Evolutionary conservation across 2,888 invertebrate genomes (phyloP), one percentile per base, ranked within the genome.

Genomic region (Hipparchia sbordonii): DNA sequence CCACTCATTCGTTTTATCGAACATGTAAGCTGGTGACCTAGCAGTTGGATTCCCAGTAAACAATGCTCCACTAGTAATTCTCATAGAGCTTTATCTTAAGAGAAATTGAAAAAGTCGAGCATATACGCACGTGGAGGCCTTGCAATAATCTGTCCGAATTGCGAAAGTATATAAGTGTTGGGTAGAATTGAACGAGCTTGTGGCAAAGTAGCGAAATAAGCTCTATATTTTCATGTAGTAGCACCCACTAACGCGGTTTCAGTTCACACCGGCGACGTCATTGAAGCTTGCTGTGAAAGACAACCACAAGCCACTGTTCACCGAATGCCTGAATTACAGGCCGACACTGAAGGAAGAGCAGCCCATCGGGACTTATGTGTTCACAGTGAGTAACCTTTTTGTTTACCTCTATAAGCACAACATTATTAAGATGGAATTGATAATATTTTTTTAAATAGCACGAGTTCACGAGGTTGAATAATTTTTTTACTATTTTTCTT

Each of bases 261-360:
- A 93, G 93, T 90, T 88, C 76, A 80, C 85, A 76, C 82, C 90
- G 73, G 89, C 84, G 75, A 79, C 87, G 70, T 80, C 87, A 72
- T 87, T 88, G 78, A 92, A 93, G 84, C 84, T 93, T 60, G 87
- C 91, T 4, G 92, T 93, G 54, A 93, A 92, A 87, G 95, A 97
- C 89, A 97, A 97, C 89, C 96, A 97, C 86, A 98, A 98, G 84
- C 98, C 98, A 1, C 95, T 96, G 75, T 98, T 98, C 89, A 95
- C 95, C 60, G 95, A 97, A 80, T 99, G 99, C 90, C 95, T 96
- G 72, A 95, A 94, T 80, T 98, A 98, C 90, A 96, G 95, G 82
- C 98, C 97, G 0, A 94, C 95, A 48, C 97, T 98, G 39, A 96
- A 96, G 84, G 98, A 98, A 90, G 97, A 96, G 81, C 95, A 96